A percentile compares a stretch with the other conserved stretches of the same genome.
phyloP scores from a whole-genome alignment of 92 coral and sea anemone species.

The Metridium senile region DNA sequence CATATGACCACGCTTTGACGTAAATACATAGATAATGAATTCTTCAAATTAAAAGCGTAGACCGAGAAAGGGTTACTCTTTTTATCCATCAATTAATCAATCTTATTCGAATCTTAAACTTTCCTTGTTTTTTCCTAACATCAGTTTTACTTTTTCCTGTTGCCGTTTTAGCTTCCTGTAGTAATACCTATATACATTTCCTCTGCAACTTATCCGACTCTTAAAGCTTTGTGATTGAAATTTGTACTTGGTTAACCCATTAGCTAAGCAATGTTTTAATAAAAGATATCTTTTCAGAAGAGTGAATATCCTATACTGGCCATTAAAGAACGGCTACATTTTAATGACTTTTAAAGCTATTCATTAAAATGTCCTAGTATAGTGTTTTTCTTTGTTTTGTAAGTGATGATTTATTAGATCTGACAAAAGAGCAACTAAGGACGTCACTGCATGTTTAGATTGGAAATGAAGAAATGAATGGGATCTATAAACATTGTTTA shows the following conservation, averaged over 20 bases:
- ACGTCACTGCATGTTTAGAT: background rate
- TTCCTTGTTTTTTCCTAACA: background rate
- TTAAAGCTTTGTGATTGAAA: background rate
- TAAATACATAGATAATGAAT: no score
- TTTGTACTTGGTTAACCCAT: background rate
- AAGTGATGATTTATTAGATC: slow-evolving; percentile 5
- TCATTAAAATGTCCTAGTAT: background rate
- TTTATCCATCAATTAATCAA: background rate
- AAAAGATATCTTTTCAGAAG: no score
- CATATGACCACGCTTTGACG: no score
- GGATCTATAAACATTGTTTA: background rate
- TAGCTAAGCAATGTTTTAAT: background rate
- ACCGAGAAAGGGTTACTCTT: background rate
- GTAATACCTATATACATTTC: background rate
- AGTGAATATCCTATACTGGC: background rate
- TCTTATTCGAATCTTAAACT: background rate
- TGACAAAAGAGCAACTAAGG: background rate
- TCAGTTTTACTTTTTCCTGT: background rate
- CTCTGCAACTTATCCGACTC: background rate
- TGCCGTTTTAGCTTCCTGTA: background rate
- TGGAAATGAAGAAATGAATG: background rate
- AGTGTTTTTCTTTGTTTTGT: background rate
- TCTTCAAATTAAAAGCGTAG: background rate
- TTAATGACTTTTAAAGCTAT: background rate
- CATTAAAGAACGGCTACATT: background rate